Evolutionary conservation across 2,797 vertebrate species (phyloP).

Genomic region (Sardinella longiceps): DNA sequence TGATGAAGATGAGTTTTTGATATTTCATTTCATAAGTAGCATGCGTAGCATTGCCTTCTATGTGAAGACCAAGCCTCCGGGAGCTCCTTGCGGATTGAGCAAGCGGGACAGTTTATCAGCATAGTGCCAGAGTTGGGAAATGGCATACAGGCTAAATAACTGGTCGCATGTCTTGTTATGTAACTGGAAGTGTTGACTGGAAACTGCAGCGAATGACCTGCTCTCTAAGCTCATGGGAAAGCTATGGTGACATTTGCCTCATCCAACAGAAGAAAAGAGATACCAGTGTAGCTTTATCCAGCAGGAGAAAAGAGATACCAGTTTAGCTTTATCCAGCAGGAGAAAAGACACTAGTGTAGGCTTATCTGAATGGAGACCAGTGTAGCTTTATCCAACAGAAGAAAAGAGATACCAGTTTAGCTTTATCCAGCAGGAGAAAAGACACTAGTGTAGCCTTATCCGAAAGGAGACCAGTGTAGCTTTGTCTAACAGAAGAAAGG

Average conservation of each 20-base stretch:
- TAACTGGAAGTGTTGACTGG: background rate
- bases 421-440: too few species aligned
- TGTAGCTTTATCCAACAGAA: background rate
- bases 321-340: too few species aligned
- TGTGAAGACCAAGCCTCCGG: too few species aligned
- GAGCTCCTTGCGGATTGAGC: too few species aligned
- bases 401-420: background rate
- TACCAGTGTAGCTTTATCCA: too few species aligned
- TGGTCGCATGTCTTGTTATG: background rate
- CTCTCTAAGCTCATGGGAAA: background rate
- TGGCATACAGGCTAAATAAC: background rate
- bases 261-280: too few species aligned
- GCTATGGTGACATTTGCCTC: background rate
- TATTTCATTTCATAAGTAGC: too few species aligned
- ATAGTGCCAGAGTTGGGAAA: background rate
- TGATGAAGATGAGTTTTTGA: too few species aligned
- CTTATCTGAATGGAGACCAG: background rate
- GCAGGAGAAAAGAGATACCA: background rate
- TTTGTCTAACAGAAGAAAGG: background rate
- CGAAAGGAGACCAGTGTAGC: background rate
- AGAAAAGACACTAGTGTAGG: too few species aligned
- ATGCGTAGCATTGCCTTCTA: too few species aligned
- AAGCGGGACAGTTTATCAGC: background rate
- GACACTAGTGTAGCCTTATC: too few species aligned
- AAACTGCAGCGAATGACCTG: background rate